These are phyloP conservation scores for Hyalella azteca DNA, from an alignment of 2,888 invertebrate genomes.

Conservation along the genomic window DNA sequence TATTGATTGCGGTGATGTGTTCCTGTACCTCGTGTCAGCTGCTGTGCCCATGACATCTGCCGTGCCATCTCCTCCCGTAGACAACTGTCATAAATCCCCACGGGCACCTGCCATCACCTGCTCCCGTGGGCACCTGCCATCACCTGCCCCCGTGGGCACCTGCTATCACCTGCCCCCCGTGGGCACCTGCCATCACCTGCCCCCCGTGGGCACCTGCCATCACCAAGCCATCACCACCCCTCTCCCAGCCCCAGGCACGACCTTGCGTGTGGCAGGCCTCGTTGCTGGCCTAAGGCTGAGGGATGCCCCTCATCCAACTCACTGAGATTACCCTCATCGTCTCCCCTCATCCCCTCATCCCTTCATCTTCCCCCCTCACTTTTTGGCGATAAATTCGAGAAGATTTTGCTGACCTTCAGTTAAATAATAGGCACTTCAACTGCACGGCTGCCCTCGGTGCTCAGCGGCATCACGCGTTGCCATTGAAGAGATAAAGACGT, in stretches of 20 bases:
- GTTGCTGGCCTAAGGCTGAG: neutral
- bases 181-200: neutral
- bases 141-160: neutral
- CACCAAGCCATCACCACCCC: neutral
- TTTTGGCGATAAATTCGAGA: no score
- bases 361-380: no score
- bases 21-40: no score
- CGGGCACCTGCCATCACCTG: no score
- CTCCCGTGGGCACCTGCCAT: neutral
- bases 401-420: neutral
- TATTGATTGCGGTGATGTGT: no score
- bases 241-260: neutral
- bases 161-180: neutral
- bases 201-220: neutral
- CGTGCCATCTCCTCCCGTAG: no score
- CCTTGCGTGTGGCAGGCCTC: neutral
- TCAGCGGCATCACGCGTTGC: neutral
- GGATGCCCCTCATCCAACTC: neutral
- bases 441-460: neutral
- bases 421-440: slow-evolving; percentile 1
- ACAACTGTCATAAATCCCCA: no score
- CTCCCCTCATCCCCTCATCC: no score
- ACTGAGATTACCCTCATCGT: neutral
- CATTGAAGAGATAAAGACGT: no score
- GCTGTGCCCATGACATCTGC: no score